A percentile compares a stretch with the other conserved stretches of the same genome.
phyloP scores from a whole-genome alignment of 2,113 vertebrate species.

The Taxidea taxus region DNA sequence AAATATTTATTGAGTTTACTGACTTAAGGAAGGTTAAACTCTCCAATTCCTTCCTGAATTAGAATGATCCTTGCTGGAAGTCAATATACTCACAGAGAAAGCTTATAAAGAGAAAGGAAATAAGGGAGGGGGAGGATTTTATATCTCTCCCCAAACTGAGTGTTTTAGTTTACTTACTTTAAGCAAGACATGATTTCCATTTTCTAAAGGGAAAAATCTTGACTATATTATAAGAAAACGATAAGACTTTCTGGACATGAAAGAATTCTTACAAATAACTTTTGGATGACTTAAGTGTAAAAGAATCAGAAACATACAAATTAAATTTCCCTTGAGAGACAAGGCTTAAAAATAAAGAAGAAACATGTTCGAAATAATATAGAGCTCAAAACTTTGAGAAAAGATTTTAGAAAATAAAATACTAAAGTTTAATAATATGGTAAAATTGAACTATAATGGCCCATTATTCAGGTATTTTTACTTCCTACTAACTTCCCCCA shows the following conservation, averaged over 20 bases:
- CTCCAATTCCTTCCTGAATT: not conserved
- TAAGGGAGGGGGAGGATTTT: not conserved
- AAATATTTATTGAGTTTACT: not conserved
- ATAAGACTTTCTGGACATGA: slow-evolving; percentile 53
- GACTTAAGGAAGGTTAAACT: not conserved
- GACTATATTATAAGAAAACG: slow-evolving; percentile 41
- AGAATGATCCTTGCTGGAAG: not conserved
- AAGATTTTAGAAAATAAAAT: slow-evolving; percentile 37
- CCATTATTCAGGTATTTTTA: slow-evolving; percentile 28
- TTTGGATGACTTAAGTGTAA: slow-evolving; percentile 29
- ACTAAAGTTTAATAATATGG: not conserved
- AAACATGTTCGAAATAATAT: slow-evolving; percentile 18
- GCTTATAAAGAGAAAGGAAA: not conserved
- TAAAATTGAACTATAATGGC: slow-evolving; percentile 2
- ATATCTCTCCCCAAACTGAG: not conserved
- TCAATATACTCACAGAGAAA: not conserved
- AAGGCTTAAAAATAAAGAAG: slow-evolving; percentile 18
- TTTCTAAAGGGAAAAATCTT: slow-evolving; percentile 23
- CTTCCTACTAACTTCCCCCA: not conserved
- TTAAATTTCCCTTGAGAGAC: slow-evolving; percentile 41
- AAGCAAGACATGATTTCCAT: slow-evolving; percentile 30
- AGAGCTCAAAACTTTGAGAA: not conserved
- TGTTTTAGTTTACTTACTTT: slow-evolving; percentile 15
- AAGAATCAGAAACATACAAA: slow-evolving; percentile 56
- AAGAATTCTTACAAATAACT: slow-evolving; percentile 48